phyloP scores from a whole-genome alignment of 2,113 vertebrate species.

The Orycteropus afer region DNA sequence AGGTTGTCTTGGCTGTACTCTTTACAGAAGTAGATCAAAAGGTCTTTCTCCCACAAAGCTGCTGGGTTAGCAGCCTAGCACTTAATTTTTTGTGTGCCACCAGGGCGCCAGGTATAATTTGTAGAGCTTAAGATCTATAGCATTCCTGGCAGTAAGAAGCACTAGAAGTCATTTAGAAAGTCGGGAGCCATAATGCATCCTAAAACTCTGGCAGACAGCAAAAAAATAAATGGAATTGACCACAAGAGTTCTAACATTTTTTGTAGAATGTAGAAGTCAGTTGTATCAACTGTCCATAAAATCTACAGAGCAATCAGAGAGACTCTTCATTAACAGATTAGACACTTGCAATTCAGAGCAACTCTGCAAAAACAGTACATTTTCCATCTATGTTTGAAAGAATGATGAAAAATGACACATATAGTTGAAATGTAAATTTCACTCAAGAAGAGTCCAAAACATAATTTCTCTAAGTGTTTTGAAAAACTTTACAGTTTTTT shows the following conservation, averaged over 20 bases:
- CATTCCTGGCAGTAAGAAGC: too few species aligned
- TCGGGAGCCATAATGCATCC: background rate
- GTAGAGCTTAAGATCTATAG: too few species aligned
- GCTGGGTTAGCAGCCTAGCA: too few species aligned
- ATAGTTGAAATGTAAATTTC: background rate
- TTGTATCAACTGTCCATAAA: background rate
- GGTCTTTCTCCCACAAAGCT: too few species aligned
- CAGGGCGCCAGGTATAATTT: too few species aligned
- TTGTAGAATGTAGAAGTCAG: background rate
- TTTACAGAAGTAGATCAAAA: too few species aligned
- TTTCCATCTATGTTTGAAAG: background rate
- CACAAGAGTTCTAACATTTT: background rate
- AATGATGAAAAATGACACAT: background rate
- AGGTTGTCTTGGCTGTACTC: too few species aligned
- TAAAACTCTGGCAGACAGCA: background rate
- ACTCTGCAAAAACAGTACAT: background rate
- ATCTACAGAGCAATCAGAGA: background rate
- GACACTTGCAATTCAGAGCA: background rate
- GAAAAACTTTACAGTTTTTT: too few species aligned
- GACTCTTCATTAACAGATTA: background rate
- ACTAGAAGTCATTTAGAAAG: too few species aligned
- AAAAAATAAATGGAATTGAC: background rate
- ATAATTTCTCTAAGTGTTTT: background rate
- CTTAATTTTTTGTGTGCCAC: too few species aligned
- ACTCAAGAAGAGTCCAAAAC: background rate